Evolutionary conservation across 2,797 vertebrate species (phyloP).

Genomic region (Graptemys geographica): DNA sequence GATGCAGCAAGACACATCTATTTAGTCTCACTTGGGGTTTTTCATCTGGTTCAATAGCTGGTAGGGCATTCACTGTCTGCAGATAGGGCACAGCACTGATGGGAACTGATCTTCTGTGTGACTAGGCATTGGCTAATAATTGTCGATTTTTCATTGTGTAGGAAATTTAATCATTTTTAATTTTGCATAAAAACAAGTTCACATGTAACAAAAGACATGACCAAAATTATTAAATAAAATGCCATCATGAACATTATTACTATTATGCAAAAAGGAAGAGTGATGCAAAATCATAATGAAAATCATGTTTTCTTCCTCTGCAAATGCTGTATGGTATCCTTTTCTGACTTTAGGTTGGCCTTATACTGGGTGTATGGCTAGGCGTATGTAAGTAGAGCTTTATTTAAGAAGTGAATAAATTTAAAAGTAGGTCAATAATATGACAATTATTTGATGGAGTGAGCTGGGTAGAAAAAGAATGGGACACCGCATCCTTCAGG

Average conservation of each 20-base stretch:
- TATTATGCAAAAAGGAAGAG: background rate
- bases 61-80: background rate
- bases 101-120: background rate
- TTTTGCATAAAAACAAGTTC: background rate
- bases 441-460: background rate
- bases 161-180: background rate
- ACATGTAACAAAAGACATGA: background rate
- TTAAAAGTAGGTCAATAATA: background rate
- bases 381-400: background rate
- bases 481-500: background rate
- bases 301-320: background rate
- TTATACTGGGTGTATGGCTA: background rate
- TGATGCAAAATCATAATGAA: background rate
- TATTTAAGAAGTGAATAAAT: background rate
- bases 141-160: background rate
- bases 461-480: background rate
- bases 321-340: background rate
- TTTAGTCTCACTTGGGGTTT: background rate
- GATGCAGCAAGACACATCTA: too few species aligned
- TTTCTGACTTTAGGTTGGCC: background rate
- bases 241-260: background rate
- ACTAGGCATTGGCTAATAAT: background rate
- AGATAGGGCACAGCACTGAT: background rate
- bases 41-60: background rate
- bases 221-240: background rate